Base-by-base conservation (phyloP, 2,113 vertebrate genomes). In the Regulus satrapa region DNA sequence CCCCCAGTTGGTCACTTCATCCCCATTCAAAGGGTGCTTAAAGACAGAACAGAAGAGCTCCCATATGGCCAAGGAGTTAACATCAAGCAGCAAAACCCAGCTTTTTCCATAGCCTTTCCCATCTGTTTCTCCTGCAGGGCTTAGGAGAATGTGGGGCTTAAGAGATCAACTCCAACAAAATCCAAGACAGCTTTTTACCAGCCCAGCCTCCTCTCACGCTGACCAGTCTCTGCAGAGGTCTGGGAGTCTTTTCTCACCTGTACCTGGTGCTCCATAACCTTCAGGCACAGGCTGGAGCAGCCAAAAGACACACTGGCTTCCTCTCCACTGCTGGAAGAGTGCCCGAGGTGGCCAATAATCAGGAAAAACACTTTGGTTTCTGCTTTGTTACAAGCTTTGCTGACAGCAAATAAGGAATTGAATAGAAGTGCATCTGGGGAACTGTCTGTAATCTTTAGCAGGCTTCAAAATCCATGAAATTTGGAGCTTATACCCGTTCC, bases 21-120 rank as follows among this genome's bases (percentile, higher is more conserved):
- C 58, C 66, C 45, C 74, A 32, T 49, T 90, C 63, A 40, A 72
- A 43, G 0, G 13, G 48, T 19, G 20, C 85, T 64, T 26, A 34
- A 63, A 80, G 82, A 48, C 75, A 69, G 52, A 82, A 18, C 14
- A 61, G 29, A 72, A 18, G 46, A 69, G 45, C 51, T 86, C 83
- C 80, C 88, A 88, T 73, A 83, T 88, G 88, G 91, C 46, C 61
- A n/a, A 81, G 51, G 59, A 94, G 61, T 85, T 91, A 67, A 74
- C 40, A 48, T 2, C 8, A 19, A 67, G 34, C 68, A 88, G 55
- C 81, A 93, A 80, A 88, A 0, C 1, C 15, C 86, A 72, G 61
- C 25, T 76, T 84, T 77, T 74, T 66, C 95, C 80, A 38, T 0
- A 51, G 77, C 36, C 45, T 80, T 92, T 75, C 85, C 83, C 88